Evolutionary conservation across 1,140 invertebrate species (phyloP), one percentile per base, ranked within the genome.

Genomic region (Drosophila paulistorum): DNA sequence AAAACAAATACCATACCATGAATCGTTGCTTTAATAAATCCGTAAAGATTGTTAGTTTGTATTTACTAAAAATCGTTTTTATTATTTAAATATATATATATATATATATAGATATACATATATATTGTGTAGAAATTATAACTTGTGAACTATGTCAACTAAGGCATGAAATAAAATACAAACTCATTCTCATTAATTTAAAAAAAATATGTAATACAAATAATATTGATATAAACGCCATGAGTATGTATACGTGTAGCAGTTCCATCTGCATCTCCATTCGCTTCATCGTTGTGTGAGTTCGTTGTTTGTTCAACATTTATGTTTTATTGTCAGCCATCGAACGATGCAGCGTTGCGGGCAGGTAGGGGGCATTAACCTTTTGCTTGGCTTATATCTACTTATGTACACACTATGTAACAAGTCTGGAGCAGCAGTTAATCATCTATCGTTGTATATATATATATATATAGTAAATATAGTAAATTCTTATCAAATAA

Each of bases 1-100:
- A 14, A 75, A 81, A 58, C 60, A 62, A 64, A 73, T 54, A 68
- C 51, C 65, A 30, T 30, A 30, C 62, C 55, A 69, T 51, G 45
- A 65, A 58, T 37, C 37, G 48, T 41, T 66, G 54, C 51, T 57
- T 68, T 77, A 86, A 79, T 87, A 86, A 86, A 77, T 62, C 62
- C 14, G 77, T 68, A 71, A 69, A 57, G 60, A 87, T 86, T 81
- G 72, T 87, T 86, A 87, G 83, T 80, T 89, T 82, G 83, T 86
- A 85, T 79, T 78, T 77, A 79, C 65, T 68, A 69, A 77, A 85
- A 69, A 74, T 42, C 67, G 69, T 74, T 65, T 69, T 71, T 79
- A 80, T 75, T 70, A 30, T 30, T 30, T 30, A 1, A 6, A 30
- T 30, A 30, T 30, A 30, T 30, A 23, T 30, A 26, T 26, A 26